A percentile compares a stretch with the other conserved stretches of the same genome.
phyloP scores from a whole-genome alignment of 2,888 invertebrate genomes.

The Eupithecia abbreviata region DNA sequence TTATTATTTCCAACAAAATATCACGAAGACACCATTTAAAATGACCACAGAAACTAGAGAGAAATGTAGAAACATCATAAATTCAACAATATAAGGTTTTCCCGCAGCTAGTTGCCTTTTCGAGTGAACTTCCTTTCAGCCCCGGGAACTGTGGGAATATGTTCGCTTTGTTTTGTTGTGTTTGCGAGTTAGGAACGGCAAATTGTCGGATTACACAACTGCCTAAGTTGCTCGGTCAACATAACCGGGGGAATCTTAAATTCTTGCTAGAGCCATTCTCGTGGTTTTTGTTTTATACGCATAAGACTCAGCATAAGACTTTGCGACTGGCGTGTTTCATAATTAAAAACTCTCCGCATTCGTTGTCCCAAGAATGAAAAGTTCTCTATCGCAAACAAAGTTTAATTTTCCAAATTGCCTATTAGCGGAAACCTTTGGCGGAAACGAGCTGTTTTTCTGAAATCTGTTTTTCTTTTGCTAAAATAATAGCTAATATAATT shows the following conservation, averaged over 20 bases:
- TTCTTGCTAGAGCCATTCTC: constrained; percentile 53
- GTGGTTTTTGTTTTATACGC: constrained; percentile 62
- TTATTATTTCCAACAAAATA: constrained; percentile 73
- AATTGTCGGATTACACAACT: constrained; percentile 81
- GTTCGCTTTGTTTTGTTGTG: constrained; percentile 80
- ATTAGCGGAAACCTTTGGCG: constrained; percentile 58
- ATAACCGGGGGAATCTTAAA: constrained; percentile 67
- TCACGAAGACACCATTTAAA: constrained; percentile 65
- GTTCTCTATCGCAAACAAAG: constrained; percentile 62
- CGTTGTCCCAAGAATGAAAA: constrained; percentile 63
- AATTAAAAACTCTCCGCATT: constrained; percentile 57
- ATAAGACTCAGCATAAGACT: constrained; percentile 42
- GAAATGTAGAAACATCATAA: constrained; percentile 72
- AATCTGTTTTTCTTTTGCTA: constrained; percentile 66
- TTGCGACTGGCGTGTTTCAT: constrained; percentile 39
- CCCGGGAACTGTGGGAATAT: constrained; percentile 77
- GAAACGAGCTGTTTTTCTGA: constrained; percentile 55
- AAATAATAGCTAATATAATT: constrained; percentile 64
- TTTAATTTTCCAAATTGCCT: constrained; percentile 64
- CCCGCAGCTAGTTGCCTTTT: constrained; percentile 78
- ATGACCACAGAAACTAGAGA: constrained; percentile 72
- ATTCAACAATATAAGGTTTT: constrained; percentile 79
- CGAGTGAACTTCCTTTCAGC: constrained; percentile 78
- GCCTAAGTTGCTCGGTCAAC: constrained; percentile 78
- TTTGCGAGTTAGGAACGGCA: constrained; percentile 79